Conservation (phyloP, 2,797 vertebrate genomes). For the Rhinoraja longicauda region DNA sequence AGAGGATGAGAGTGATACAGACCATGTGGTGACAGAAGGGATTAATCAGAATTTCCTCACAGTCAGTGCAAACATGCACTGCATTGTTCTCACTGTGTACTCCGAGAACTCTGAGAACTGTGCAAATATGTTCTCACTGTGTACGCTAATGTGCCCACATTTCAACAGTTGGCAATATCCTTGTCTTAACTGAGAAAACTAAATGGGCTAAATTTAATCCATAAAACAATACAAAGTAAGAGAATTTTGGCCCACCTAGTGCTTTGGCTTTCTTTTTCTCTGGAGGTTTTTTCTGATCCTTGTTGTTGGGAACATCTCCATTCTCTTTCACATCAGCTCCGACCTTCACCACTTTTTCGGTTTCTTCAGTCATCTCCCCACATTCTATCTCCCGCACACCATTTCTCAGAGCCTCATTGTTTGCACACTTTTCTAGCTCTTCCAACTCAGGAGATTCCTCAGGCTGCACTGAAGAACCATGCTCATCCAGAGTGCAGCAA, state of each 20-base stretch:
- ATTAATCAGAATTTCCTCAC: too few species aligned
- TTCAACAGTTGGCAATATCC: not conserved
- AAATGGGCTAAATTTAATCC: not conserved
- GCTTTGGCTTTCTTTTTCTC: constrained; percentile 95
- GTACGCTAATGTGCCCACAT: too few species aligned
- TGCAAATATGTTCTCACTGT: too few species aligned
- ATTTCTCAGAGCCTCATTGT: constrained; percentile 58
- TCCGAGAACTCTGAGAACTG: too few species aligned
- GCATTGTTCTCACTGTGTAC: too few species aligned
- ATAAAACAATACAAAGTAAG: not conserved
- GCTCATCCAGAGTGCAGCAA: constrained; percentile 63
- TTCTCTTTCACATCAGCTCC: constrained; percentile 57
- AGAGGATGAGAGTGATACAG: too few species aligned
- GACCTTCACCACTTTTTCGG: constrained; percentile 65
- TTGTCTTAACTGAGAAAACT: not conserved
- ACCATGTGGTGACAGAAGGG: too few species aligned
- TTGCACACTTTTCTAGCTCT: constrained; percentile 55
- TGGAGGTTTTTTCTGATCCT: constrained; percentile 78
- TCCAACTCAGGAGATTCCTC: constrained; percentile 55
- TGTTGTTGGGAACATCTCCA: constrained; percentile 57
- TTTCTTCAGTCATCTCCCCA: constrained; percentile 70
- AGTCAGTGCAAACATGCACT: too few species aligned
- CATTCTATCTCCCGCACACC: constrained; percentile 60
- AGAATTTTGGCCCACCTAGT: constrained; percentile 65
- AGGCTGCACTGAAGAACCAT: constrained; percentile 53